Conservation (phyloP, 2,888 invertebrate species). For the Hoplodrina ambigua region DNA sequence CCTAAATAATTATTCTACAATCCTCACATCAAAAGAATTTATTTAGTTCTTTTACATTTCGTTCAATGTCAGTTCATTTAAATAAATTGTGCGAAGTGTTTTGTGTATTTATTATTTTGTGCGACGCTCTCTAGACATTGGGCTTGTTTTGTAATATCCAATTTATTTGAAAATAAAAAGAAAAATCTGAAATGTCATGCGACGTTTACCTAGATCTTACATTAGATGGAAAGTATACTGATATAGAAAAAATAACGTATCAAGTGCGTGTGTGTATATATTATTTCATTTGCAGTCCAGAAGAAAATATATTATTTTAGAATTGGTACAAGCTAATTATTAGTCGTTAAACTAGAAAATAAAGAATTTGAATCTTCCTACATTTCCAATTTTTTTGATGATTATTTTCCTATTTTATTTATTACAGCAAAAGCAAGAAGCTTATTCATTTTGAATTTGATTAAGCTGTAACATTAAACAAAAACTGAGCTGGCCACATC, state of each 20-base stretch:
- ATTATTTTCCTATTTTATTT: too few relatives aligned
- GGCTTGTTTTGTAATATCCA: constrained; percentile 26
- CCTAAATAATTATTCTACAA: constrained; percentile 15
- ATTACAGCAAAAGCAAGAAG: too few relatives aligned
- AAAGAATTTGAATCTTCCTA: too few relatives aligned
- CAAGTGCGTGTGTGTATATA: constrained; percentile 8
- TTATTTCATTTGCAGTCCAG: constrained; percentile 4
- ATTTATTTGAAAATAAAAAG: constrained; percentile 32
- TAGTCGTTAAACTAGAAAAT: not conserved
- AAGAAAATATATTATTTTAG: not conserved
- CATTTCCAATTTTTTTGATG: too few relatives aligned
- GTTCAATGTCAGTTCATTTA: constrained; percentile 30
- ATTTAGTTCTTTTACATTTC: constrained; percentile 15
- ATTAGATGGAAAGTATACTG: not conserved
- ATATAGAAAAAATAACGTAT: not conserved
- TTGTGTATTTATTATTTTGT: constrained; percentile 25
- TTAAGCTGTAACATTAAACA: too few relatives aligned
- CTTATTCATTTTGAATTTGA: too few relatives aligned
- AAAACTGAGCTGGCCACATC: too few relatives aligned
- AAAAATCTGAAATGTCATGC: constrained; percentile 5
- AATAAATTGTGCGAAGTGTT: constrained; percentile 32
- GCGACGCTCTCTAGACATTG: constrained; percentile 30
- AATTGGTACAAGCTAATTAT: not conserved
- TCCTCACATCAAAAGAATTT: constrained; percentile 30
- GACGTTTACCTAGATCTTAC: constrained; percentile 10